A percentile compares a stretch with the other conserved stretches of the same genome.
These are phyloP conservation scores for Lepidocyrtoides sp. DNA, from an alignment of 2,888 invertebrate genomes.

Conservation along the genomic window DNA sequence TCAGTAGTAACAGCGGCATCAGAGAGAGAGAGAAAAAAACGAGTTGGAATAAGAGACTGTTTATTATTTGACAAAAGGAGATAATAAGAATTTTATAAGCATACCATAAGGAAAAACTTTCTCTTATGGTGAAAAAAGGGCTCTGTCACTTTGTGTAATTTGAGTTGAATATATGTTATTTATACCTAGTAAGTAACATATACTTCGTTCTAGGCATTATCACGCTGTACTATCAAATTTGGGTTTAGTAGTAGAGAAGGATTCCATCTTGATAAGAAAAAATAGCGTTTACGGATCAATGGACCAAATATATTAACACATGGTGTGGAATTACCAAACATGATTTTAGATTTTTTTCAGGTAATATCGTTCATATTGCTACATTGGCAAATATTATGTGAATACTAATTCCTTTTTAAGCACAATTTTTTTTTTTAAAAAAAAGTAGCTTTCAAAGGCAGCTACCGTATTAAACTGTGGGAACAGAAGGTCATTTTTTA, in stretches of 20 bases:
- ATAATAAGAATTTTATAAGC: not conserved
- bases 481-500: too few relatives aligned
- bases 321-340: too few relatives aligned
- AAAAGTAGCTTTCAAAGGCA: too few relatives aligned
- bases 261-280: not conserved
- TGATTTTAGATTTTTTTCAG: too few relatives aligned
- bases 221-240: not conserved
- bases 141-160: not conserved
- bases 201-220: not conserved
- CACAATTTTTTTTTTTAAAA: too few relatives aligned
- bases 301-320: too few relatives aligned
- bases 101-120: not conserved
- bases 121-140: not conserved
- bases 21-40: conserved; percentile 13
- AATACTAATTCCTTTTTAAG: too few relatives aligned
- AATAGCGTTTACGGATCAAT: too few relatives aligned
- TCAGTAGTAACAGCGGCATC: not conserved
- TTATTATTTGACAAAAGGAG: conserved; percentile 43
- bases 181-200: not conserved
- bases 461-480: too few relatives aligned
- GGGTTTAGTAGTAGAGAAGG: not conserved
- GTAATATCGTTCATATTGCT: too few relatives aligned
- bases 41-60: conserved; percentile 9
- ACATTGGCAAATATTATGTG: too few relatives aligned
- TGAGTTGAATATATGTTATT: not conserved